Base-by-base conservation (phyloP, 2,888 invertebrate species). In the Cremastobaeus sp. region DNA sequence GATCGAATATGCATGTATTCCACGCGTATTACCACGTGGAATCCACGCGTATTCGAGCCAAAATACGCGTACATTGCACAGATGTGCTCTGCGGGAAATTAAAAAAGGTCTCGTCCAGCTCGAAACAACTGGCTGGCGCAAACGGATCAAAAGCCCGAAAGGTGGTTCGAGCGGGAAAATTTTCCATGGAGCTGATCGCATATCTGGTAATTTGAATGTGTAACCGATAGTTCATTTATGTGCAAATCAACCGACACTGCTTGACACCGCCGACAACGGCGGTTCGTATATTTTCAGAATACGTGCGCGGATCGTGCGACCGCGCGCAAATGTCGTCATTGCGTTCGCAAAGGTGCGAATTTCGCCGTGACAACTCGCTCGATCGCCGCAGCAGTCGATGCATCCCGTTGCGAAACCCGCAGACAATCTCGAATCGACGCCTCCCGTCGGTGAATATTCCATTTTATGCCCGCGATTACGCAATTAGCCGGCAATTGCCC, bases 161-260 rank as follows among this genome's bases (percentile, higher is more conserved):
- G 57, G 18, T 20, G 50, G 55, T 68, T 64, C 25, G 35, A 32
- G 21, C 37, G 20, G 30, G 12, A 32, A 59, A 54, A 60, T 64
- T 69, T 64, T 64, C 20, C n/a, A 45, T 30, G 37, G 50, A 70
- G 65, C 64, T 68, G 68, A 76, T 59, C 52, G 17, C 18, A 50
- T 55, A 70, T 57, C 54, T 69, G 54, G 55, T 65, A 66, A 69
- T 73, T 65, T 70, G 39, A 66, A 69, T 60, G 66, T 55, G 48
- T 65, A 62, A 47, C 65, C 71, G 66, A 74, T 81, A 80, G 80
- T 83, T 83, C 82, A 82, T 84, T 84, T 83, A 82, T 82, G 84
- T 84, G 84, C 81, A 83, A 84, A 84, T 84, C 76, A 77, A 69
- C 59, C 62, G 76, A 59, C 54, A 73, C 41, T 74, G 59, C 3